Base-by-base conservation (phyloP, 2,888 invertebrate species). In the Hesperia comma region DNA sequence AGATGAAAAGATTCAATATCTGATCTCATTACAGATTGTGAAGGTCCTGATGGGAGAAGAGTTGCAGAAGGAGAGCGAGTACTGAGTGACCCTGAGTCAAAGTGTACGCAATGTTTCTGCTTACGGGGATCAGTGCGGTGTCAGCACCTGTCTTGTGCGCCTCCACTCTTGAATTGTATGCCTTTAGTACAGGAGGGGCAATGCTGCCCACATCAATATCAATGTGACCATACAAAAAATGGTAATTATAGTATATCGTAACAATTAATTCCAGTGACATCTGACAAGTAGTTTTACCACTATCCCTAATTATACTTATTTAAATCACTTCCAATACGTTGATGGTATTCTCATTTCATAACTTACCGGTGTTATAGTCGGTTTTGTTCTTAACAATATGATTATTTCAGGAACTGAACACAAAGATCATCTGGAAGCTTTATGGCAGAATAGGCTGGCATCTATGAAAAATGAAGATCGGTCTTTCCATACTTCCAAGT, bases 161-260 rank as follows among this genome's bases (percentile, higher is more conserved):
- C 96, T 1, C 94, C 96, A 0, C 91, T 96, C 68, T 94, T 95
- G 71, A 96, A 96, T 60, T 98, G 97, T 84, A 92, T 90, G 58
- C 97, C 97, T 0, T 94, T 97, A 60, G 94, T 96, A 62, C 95
- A 95, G 60, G 93, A 94, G 46, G 97, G 96, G 1, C 95, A 97
- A 79, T 97, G 97, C 85, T 97, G 97, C 80, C 96, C 97, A 12
- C 95, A 96, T 60, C 96, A 96, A 80, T 97, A 97, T 84, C 95
- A 95, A 77, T 97, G 97, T 81, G 95, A 96, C 15, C 84, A 82
- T 41, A 68, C 73, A 0, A 72, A 70, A 57, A 70, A 71, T 37
- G 70, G 74, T 66, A 41, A 14, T 49, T 49, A 49, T 49, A 12
- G 2, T 15, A 46, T 46, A n/a, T n/a, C n/a, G n/a, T n/a, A n/a